phyloP scores from a whole-genome alignment of 2,888 invertebrate species.

The Dorcus hopei region DNA sequence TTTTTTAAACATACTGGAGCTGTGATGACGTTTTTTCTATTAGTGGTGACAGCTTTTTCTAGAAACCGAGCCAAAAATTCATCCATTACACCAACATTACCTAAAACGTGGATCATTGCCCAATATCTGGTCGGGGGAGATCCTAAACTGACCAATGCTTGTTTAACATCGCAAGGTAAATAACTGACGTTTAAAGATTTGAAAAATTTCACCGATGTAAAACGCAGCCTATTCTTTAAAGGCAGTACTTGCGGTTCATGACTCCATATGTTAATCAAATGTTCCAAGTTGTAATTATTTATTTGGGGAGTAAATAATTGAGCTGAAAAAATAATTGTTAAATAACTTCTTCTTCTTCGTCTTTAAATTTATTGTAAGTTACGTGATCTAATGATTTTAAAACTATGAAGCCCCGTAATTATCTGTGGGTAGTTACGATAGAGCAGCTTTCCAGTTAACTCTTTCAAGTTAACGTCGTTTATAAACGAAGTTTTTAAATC shows the following conservation, averaged over 20 bases:
- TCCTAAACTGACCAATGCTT: constrained; percentile 8
- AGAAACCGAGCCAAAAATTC: constrained; percentile 31
- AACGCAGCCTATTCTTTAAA: constrained; percentile 10
- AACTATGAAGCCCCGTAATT: constrained; percentile 32
- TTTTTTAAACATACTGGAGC: constrained; percentile 29
- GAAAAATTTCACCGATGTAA: constrained; percentile 14
- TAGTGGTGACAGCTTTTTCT: constrained; percentile 32
- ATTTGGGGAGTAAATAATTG: constrained; percentile 15
- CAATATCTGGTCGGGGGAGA: constrained; percentile 16
- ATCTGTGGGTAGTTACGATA: constrained; percentile 34
- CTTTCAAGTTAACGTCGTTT: constrained; percentile 8
- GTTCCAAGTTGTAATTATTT: constrained; percentile 15
- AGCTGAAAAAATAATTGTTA: constrained; percentile 13
- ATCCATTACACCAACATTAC: constrained; percentile 19
- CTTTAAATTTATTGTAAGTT: constrained; percentile 13
- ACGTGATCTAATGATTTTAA: constrained; percentile 37
- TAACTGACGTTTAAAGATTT: constrained; percentile 14
- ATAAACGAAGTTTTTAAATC: constrained; percentile 10
- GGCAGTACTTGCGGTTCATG: constrained; percentile 11
- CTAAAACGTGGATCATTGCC: constrained; percentile 13
- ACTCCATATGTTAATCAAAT: constrained; percentile 16
- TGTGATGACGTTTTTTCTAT: constrained; percentile 29
- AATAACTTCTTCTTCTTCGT: not conserved
- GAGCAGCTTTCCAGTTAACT: constrained; percentile 24
- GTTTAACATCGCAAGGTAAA: constrained; percentile 17